Base-by-base conservation (phyloP, 2,797 vertebrate species). In the Gouania willdenowi region DNA sequence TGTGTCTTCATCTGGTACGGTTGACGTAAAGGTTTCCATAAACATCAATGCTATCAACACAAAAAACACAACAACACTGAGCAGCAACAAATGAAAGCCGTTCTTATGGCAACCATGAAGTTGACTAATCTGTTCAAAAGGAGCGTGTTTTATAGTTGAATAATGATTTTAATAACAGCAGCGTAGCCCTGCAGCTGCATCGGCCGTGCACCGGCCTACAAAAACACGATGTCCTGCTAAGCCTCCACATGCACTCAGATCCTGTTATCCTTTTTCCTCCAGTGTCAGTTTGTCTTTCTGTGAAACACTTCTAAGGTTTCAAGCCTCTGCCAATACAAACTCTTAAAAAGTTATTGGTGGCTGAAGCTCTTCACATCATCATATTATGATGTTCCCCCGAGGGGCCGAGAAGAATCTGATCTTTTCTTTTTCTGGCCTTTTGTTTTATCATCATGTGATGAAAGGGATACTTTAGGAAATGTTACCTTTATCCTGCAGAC, bases 361-460 rank as follows among this genome's bases (percentile, higher is more conserved):
- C 41, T 48, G 26, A 47, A 49, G 29, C 4, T 12, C 34, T 66
- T 50, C 28, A 56, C 49, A 64, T 67, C 51, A 36, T 66, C 45
- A 52, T 48, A 57, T 71, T 56, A 68, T 72, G 46, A 31, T 5
- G 12, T 60, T 68, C 47, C 45, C 55, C 3, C 19, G 51, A 46
- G 62, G 26, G 33, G 26, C 4, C 55, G 42, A 48, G 37, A 30
- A 33, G 30, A 69, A 73, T 30, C 11, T 22, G 55, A 79, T 47
- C 52, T 41, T 53, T 54, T 26, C 55, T 50, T 54, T 28, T 53
- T 53, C 40, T 17, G 44, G 8, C 18, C 41, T 36, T 37, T 52
- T 62, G 52, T 68, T 77, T 72, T 49, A 50, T 65, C 65, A 55
- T 60, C 39, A 12, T 45, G 42, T 39, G 7, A 34, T 57, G 57